phyloP scores from a whole-genome alignment of 2,797 vertebrate genomes.

The Hoplostethus mediterraneus region DNA sequence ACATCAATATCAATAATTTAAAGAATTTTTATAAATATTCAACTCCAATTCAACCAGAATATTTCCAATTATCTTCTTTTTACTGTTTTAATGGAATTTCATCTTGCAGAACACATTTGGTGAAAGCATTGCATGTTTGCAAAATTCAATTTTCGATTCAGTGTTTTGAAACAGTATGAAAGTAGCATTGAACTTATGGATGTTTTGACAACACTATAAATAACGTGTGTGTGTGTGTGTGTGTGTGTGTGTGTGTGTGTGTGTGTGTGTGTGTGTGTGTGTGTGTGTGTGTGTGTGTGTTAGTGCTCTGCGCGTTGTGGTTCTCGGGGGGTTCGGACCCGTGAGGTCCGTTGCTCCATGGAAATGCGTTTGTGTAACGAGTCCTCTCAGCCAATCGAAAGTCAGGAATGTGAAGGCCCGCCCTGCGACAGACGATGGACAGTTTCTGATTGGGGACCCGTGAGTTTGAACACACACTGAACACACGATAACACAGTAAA shows the following conservation, averaged over 20 bases:
- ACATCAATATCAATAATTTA: too few species aligned
- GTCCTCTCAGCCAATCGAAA: constrained; percentile 81
- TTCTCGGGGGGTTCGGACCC: constrained; percentile 78
- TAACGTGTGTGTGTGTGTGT: too few species aligned
- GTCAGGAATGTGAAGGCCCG: constrained; percentile 83
- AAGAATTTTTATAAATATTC: too few species aligned
- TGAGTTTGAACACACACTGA: constrained; percentile 75
- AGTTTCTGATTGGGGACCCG: constrained; percentile 91
- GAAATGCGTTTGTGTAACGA: constrained; percentile 85
- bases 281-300: constrained; percentile 14
- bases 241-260: neutral
- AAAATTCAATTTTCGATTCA: too few species aligned
- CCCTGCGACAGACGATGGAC: constrained; percentile 91
- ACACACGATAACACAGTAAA: neutral
- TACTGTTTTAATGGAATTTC: too few species aligned
- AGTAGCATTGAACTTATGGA: too few species aligned
- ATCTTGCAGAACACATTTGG: too few species aligned
- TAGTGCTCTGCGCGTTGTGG: constrained; percentile 90
- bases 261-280: constrained; percentile 4
- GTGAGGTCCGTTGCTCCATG: constrained; percentile 91
- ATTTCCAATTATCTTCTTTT: too few species aligned
- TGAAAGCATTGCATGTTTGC: too few species aligned
- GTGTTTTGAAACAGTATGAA: too few species aligned
- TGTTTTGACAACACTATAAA: too few species aligned
- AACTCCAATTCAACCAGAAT: too few species aligned